Base-by-base conservation (phyloP, 2,797 vertebrate genomes). In the Gymnocypris eckloni region DNA sequence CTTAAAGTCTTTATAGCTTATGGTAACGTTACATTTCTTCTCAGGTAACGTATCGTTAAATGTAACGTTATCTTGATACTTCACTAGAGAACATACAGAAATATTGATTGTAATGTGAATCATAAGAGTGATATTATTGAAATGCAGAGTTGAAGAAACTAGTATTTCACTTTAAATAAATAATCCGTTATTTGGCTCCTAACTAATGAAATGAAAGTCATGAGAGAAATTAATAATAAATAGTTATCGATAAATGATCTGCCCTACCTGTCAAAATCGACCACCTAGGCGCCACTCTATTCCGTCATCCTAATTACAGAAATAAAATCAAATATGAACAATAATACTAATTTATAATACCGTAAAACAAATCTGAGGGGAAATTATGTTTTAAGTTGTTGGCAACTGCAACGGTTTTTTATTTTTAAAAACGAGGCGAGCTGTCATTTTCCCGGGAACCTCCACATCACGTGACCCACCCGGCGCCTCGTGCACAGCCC, bases 391-490 rank as follows among this genome's bases (percentile, higher is more conserved):
- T 10, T 0, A 4, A 43, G 66, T 8, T 39, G 76, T 71, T 70
- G 48, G 83, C 8, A 85, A 72, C 76, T 7, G 18, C 37, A 25
- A 39, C 1, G 0, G 3, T 1, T 20, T 12, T 67, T 79, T 78
- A 3, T 50, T 9, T 41, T 41, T 7, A 41, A 33, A 7, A 67
- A 70, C 28, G 4, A 18, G 54, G 43, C 15, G 13, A 13, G 54
- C 50, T 64, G 41, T 61, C 67, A 73, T 66, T 87, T 87, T 86
- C 87, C 89, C 87, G 86, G 89, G 83, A 87, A 90, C 80, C 48
- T 66, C 66, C 67, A 5, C 67, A 45, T 91, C 93, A 95, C 94
- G 95, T 95, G 94, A 91, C 89, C 59, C 88, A 28, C 11, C 41
- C 22, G 28, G 66, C 70, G 28, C 54, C 66, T 75, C 79, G 84